phyloP scores from a whole-genome alignment of 1,140 invertebrate species.

The Drosophila bocki region DNA sequence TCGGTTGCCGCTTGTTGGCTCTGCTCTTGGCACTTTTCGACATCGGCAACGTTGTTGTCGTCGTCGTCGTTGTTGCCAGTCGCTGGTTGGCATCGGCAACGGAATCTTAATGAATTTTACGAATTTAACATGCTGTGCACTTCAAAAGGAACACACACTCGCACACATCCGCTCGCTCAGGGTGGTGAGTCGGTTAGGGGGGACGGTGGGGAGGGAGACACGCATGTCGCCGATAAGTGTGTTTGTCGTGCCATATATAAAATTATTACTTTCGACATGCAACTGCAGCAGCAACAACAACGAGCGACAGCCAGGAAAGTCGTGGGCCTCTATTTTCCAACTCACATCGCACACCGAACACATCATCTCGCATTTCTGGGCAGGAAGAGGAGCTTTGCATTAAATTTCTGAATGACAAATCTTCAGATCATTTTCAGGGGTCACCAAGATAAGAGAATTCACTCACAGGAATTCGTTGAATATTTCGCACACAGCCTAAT shows the following conservation, averaged over 20 bases:
- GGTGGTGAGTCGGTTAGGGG: not conserved
- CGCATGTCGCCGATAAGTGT: conserved; percentile 82
- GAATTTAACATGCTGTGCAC: conserved; percentile 83
- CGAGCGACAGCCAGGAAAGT: conserved; percentile 4
- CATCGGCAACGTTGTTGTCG: conserved; percentile 53
- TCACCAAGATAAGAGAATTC: conserved; percentile 13
- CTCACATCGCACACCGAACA: conserved; percentile 15
- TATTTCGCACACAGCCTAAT: not conserved
- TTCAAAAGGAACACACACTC: conserved; percentile 78
- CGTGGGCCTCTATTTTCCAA: conserved; percentile 19
- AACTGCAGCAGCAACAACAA: conserved; percentile 48
- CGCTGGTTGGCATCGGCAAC: conserved; percentile 78
- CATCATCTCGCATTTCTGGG: conserved; percentile 28
- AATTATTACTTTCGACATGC: conserved; percentile 83
- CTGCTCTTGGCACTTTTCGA: conserved; percentile 80
- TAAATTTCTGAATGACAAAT: conserved; percentile 24
- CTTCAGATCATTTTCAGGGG: conserved; percentile 21
- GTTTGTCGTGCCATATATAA: conserved; percentile 82
- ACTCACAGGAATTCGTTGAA: not conserved
- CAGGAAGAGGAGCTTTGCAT: conserved; percentile 42
- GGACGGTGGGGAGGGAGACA: conserved; percentile 31
- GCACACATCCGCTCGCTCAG: conserved; percentile 26
- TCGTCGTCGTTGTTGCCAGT: conserved; percentile 41
- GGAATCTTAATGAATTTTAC: conserved; percentile 84
- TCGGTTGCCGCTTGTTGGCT: conserved; percentile 54